Percentiles rank a stretch among this genome's conserved stretches.
phyloP scores from a whole-genome alignment of 2,113 vertebrate species.

The Erythrocebus patas region DNA sequence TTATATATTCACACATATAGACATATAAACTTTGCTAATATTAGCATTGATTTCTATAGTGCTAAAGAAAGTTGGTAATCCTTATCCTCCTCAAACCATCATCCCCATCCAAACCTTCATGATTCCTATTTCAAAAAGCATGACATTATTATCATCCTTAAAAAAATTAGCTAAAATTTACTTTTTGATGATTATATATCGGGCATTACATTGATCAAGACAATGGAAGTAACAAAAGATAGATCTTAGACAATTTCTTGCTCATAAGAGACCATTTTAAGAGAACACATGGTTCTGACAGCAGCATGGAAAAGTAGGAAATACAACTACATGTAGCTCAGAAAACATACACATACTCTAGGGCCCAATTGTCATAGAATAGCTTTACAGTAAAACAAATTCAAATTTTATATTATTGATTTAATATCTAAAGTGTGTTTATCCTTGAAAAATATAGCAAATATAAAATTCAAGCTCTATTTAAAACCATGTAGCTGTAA shows the following conservation, averaged over 20 bases:
- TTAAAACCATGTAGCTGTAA: neutral
- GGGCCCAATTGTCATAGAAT: neutral
- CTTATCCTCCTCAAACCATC: neutral
- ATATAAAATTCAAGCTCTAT: slow-evolving; percentile 10
- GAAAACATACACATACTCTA: neutral
- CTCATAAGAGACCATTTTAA: neutral
- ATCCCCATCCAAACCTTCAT: neutral
- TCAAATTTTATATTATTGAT: slow-evolving; percentile 53
- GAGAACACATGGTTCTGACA: neutral
- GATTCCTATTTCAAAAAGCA: neutral
- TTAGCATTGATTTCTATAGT: neutral
- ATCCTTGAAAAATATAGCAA: slow-evolving; percentile 36
- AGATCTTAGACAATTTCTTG: neutral
- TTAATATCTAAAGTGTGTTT: slow-evolving; percentile 35
- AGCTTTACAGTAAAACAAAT: slow-evolving; percentile 40
- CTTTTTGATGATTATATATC: neutral
- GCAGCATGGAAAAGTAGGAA: neutral
- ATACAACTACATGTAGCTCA: neutral
- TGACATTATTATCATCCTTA: neutral
- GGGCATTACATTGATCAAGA: neutral
- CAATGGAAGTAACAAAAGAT: neutral
- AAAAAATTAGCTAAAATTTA: neutral
- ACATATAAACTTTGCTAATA: neutral
- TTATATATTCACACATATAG: neutral
- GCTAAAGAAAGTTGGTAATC: neutral